Percentiles rank a stretch among this genome's conserved stretches.
These are phyloP conservation scores for Agrotis clavis DNA, from an alignment of 2,888 invertebrate species.

Conservation along the genomic window DNA sequence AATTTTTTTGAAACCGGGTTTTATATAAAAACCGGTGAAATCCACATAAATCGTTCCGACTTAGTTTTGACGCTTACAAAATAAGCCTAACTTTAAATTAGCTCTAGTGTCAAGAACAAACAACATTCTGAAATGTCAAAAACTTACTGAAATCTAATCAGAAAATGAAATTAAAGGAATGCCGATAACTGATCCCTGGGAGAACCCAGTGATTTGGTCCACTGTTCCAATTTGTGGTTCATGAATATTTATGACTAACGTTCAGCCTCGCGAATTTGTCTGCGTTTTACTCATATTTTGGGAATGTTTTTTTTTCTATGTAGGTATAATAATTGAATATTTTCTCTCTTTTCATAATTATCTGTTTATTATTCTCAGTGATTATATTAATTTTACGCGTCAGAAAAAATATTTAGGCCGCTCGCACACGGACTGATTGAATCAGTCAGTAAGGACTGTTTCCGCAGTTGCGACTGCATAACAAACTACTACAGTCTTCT, in stretches of 20 bases:
- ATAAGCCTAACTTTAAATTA: not conserved
- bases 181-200: slow-evolving; percentile 76
- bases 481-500: too few species aligned
- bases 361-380: not conserved
- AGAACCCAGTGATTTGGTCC: slow-evolving; percentile 75
- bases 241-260: slow-evolving; percentile 79
- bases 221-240: slow-evolving; percentile 78
- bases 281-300: slow-evolving; percentile 23
- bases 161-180: slow-evolving; percentile 73
- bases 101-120: slow-evolving; percentile 13
- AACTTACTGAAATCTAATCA: slow-evolving; percentile 73
- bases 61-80: not conserved
- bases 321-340: not conserved
- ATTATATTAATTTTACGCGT: not conserved
- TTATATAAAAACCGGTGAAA: too few species aligned
- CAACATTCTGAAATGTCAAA: slow-evolving; percentile 39
- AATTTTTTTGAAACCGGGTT: too few species aligned
- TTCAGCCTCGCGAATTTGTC: slow-evolving; percentile 13
- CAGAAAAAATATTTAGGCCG: not conserved
- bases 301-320: slow-evolving; percentile 12
- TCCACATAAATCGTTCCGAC: too few species aligned
- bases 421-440: too few species aligned
- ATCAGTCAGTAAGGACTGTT: too few species aligned
- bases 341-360: not conserved
- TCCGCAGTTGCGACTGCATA: too few species aligned